Evolutionary conservation across 2,113 vertebrate genomes (phyloP).

Genomic region (Laterallus jamaicensis): DNA sequence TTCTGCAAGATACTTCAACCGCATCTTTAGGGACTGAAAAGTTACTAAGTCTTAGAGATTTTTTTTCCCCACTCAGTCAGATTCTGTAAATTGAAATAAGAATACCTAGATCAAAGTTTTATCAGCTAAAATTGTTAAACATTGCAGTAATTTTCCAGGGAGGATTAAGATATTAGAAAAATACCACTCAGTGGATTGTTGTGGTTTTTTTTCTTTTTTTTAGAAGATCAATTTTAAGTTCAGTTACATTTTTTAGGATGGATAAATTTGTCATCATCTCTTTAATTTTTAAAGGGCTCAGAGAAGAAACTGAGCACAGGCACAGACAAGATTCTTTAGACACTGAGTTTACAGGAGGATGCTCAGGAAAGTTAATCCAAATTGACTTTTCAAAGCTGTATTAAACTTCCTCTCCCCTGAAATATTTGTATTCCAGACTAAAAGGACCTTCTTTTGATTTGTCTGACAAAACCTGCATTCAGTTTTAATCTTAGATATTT

Average conservation of each 20-base stretch:
- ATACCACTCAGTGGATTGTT: background rate
- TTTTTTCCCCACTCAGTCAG: background rate
- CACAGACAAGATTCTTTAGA: background rate
- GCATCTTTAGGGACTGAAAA: background rate
- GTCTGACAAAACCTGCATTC: background rate
- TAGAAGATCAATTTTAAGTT: background rate
- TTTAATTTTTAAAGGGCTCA: background rate
- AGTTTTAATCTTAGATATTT: background rate
- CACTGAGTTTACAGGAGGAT: background rate
- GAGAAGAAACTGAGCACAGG: background rate
- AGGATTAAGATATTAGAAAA: background rate
- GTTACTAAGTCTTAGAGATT: background rate
- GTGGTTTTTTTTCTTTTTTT: background rate
- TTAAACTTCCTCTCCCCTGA: background rate
- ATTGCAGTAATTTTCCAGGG: background rate
- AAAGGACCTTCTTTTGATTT: background rate
- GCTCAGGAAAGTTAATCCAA: background rate
- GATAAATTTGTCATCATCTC: background rate
- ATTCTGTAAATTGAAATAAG: background rate
- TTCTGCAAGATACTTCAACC: background rate
- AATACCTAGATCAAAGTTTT: background rate
- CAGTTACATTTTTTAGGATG: background rate
- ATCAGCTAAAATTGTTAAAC: background rate
- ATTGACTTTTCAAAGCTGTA: background rate
- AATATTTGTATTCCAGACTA: background rate